Evolutionary conservation across 92 coral and sea anemone genomes (phyloP).

Genomic region (Actinernus sp.): DNA sequence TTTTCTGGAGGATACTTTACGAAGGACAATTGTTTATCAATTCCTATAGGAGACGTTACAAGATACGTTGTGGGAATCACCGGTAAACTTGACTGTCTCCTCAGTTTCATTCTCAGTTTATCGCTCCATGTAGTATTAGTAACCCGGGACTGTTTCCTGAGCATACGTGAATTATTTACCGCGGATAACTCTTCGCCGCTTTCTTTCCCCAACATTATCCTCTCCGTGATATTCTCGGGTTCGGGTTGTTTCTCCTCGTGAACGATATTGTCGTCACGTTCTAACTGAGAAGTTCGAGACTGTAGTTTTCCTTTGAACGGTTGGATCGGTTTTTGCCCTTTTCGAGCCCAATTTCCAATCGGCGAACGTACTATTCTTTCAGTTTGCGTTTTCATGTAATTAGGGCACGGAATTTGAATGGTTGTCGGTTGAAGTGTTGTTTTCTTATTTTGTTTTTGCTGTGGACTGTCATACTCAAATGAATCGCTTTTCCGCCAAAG

Average conservation of each 20-base stretch:
- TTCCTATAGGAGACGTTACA: slow-evolving; percentile 90
- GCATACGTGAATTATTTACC: no score
- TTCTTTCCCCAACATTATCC: neutral
- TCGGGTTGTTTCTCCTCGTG: neutral
- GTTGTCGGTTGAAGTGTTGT: slow-evolving; percentile 80
- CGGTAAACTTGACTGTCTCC: slow-evolving; percentile 95
- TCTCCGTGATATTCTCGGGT: slow-evolving; percentile 3
- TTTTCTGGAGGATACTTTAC: slow-evolving; percentile 93
- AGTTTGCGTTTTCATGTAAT: slow-evolving; percentile 12
- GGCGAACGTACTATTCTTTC: slow-evolving; percentile 30
- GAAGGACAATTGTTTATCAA: slow-evolving; percentile 83
- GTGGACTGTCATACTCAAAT: slow-evolving; percentile 35
- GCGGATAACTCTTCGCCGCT: neutral
- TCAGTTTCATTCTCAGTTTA: slow-evolving; percentile 74
- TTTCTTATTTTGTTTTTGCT: slow-evolving; percentile 56
- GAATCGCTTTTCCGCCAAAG: slow-evolving; percentile 76
- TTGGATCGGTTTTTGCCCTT: slow-evolving; percentile 41
- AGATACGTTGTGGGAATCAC: slow-evolving; percentile 98
- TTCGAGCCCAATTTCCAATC: slow-evolving; percentile 11
- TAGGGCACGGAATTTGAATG: slow-evolving; percentile 74
- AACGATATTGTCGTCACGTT: neutral
- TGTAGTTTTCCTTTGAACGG: slow-evolving; percentile 67
- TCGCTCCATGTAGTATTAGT: slow-evolving; percentile 83
- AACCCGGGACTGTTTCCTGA: slow-evolving; percentile 66
- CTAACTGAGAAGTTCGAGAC: slow-evolving; percentile 2